Conservation (phyloP, 2,797 vertebrate genomes). For the Liasis olivaceus region DNA sequence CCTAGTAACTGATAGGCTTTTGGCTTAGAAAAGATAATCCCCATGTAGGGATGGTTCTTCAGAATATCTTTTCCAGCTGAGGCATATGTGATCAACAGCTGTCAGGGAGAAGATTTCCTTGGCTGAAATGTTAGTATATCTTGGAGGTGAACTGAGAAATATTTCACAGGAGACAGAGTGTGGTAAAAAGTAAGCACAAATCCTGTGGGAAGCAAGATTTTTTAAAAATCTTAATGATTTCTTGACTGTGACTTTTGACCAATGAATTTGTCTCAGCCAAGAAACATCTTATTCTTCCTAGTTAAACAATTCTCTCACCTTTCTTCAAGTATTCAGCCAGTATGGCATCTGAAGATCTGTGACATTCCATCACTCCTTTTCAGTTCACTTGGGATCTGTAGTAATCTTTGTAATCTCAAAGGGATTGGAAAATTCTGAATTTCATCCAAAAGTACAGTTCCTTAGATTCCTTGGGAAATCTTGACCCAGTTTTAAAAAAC, state of each 20-base stretch:
- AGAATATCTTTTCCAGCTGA: conserved; percentile 20
- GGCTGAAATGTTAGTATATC: conserved; percentile 58
- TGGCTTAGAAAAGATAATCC: not conserved
- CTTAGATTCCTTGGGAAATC: not conserved
- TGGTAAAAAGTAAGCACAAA: conserved; percentile 63
- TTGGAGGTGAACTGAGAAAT: conserved; percentile 56
- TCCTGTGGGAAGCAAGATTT: conserved; percentile 38
- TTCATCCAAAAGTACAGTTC: not conserved
- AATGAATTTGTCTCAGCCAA: not conserved
- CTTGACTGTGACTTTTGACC: rapidly evolving
- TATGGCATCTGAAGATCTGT: not conserved
- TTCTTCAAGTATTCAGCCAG: conserved; percentile 10
- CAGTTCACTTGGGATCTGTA: not conserved
- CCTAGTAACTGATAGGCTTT: not conserved
- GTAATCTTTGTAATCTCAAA: not conserved
- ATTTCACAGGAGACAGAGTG: conserved; percentile 62
- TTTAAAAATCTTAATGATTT: conserved; percentile 44
- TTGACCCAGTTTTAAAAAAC: not conserved
- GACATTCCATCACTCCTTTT: not conserved
- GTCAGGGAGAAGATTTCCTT: conserved; percentile 42
- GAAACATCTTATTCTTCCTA: not conserved
- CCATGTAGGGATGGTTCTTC: conserved; percentile 39
- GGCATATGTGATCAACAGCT: conserved; percentile 29
- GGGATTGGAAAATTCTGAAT: not conserved
- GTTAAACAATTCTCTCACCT: not conserved